A percentile compares a stretch with the other conserved stretches of the same genome.
Conservation (phyloP, 1,140 invertebrate genomes). For the Ephestia elutella region DNA sequence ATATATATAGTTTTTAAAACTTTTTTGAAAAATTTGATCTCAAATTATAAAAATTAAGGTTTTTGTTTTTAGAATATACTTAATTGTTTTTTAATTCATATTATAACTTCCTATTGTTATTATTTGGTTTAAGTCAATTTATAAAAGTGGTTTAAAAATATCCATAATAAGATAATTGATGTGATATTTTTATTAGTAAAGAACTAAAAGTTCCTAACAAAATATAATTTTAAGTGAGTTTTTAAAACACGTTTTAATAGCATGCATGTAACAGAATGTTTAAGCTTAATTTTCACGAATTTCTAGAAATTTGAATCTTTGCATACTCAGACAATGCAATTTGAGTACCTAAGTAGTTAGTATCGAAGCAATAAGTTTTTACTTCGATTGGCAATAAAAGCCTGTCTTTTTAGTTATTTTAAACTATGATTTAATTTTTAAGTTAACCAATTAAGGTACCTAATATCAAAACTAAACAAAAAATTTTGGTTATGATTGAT, state of each 20-base stretch:
- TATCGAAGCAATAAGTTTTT: too few species aligned
- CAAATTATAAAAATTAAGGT: background rate
- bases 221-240: background rate
- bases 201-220: background rate
- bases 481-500: background rate
- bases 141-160: background rate
- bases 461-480: background rate
- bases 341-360: too few species aligned
- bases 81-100: background rate
- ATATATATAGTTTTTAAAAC: too few species aligned
- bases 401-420: too few species aligned
- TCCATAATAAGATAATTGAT: background rate
- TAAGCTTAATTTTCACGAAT: too few species aligned
- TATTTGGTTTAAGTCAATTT: background rate
- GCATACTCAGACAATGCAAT: too few species aligned
- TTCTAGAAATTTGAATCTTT: too few species aligned
- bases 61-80: background rate
- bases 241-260: too few species aligned
- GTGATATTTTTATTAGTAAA: background rate
- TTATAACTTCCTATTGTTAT: background rate
- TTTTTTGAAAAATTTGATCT: background rate
- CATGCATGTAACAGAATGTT: too few species aligned
- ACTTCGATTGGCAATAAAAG: too few species aligned
- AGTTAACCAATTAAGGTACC: background rate
- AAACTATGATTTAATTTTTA: background rate